Base-by-base conservation (phyloP, 2,797 vertebrate genomes). In the Poeciliopsis gracilis region DNA sequence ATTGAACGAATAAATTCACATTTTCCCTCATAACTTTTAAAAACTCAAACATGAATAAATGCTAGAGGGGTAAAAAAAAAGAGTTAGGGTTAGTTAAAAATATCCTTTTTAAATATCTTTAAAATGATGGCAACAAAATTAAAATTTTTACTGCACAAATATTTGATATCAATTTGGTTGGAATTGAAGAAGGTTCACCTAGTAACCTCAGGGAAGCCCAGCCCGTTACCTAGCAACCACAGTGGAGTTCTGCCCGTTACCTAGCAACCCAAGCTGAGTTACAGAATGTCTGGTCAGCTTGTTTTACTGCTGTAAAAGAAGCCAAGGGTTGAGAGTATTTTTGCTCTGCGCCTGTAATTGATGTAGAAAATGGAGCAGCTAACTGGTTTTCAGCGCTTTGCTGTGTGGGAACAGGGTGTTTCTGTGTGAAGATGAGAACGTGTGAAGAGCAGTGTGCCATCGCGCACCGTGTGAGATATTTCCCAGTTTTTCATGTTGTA, bases 401-500 rank as follows among this genome's bases (percentile, higher is more conserved):
- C 66, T 75, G 36, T 73, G 80, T 69, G 12, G 45, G 45, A 77
- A 66, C 41, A 13, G 41, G 33, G 41, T 59, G 70, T 77, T 76
- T 72, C 41, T 70, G 11, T 46, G 63, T 83, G 81, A 82, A 82
- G 76, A 83, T 72, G 83, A 84, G 80, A 75, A 71, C 63, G 7
- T 36, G 73, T 77, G 51, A 86, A 76, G 78, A 45, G 75, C 25
- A 30, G 55, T 67, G 30, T 1, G 55, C 72, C 73, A 49, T 79
- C 67, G 8, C 67, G 66, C 78, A 85, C 63, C 49, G 55, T 72
- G 70, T 72, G 80, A 83, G 75, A 59, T 41, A 76, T 84, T 86
- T 87, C 82, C 46, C 80, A 63, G 75, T 71, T 73, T 61, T 78
- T 66, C 55, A 15, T n/a, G 45, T 69, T 81, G 81, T 87, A 79